phyloP scores from a whole-genome alignment of 2,888 invertebrate species.

The Pheosia tremula region DNA sequence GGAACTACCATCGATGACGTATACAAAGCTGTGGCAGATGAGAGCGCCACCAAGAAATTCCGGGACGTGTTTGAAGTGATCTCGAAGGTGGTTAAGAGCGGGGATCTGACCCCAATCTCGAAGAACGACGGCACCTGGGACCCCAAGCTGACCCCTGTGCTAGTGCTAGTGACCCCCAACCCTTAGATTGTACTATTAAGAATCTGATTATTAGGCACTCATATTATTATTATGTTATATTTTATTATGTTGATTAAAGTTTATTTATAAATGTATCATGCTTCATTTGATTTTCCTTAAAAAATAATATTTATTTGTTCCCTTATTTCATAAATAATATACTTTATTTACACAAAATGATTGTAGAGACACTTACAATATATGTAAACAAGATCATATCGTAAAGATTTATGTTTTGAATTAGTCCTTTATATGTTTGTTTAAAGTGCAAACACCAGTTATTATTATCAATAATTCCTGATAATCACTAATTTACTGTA shows the following conservation, averaged over 20 bases:
- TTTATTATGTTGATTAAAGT: conserved; percentile 28
- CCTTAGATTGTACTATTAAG: conserved; percentile 34
- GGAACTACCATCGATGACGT: conserved; percentile 61
- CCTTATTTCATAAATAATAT: too few species aligned
- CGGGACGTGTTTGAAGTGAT: conserved; percentile 64
- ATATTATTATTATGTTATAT: conserved; percentile 22
- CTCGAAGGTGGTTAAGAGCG: conserved; percentile 62
- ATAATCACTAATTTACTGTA: neutral
- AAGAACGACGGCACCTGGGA: conserved; percentile 68
- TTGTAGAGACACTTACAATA: too few species aligned
- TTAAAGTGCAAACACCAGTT: neutral
- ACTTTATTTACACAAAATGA: too few species aligned
- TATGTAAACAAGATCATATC: too few species aligned
- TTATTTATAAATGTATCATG: conserved; percentile 7
- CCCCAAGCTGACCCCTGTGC: conserved; percentile 62
- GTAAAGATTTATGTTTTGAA: too few species aligned
- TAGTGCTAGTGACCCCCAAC: conserved; percentile 66
- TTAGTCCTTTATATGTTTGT: neutral
- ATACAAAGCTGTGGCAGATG: conserved; percentile 52
- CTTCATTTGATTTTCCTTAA: too few species aligned
- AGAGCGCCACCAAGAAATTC: conserved; percentile 54
- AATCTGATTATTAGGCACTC: conserved; percentile 22
- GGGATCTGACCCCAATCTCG: conserved; percentile 61
- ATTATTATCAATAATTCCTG: neutral
- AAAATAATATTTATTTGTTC: too few species aligned